Percentiles rank a stretch among this genome's conserved stretches.
phyloP scores from a whole-genome alignment of 2,888 invertebrate species.

The Caenorhabditis macrosperma region DNA sequence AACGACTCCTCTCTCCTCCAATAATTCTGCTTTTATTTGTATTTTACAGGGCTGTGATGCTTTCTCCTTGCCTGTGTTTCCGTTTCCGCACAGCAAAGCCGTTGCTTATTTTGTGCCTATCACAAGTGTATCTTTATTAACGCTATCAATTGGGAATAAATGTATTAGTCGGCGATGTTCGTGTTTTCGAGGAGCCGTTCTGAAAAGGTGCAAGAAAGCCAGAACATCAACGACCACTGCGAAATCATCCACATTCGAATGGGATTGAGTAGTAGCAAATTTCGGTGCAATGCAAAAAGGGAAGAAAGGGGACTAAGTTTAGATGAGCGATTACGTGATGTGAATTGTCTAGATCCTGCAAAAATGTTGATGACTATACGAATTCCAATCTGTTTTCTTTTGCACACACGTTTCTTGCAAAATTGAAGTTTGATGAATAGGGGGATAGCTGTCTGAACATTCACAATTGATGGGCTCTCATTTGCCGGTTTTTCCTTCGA shows the following conservation, averaged over 20 bases:
- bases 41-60: slow-evolving; percentile 40
- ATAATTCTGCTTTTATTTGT: not conserved
- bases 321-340: too few species aligned
- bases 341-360: slow-evolving; percentile 42
- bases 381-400: too few species aligned
- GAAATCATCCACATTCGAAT: not conserved
- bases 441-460: slow-evolving; percentile 5
- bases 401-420: too few species aligned
- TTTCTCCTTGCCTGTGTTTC: slow-evolving; percentile 17
- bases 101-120: slow-evolving; percentile 8
- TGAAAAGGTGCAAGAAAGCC: not conserved
- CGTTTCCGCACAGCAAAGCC: not conserved
- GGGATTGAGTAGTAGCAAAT: slow-evolving; percentile 34
- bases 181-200: too few species aligned
- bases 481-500: slow-evolving; percentile 71
- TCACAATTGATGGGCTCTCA: not conserved
- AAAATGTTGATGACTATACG: too few species aligned
- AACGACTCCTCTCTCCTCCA: too few species aligned
- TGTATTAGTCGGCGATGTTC: not conserved
- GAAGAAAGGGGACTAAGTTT: not conserved
- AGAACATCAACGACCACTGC: not conserved
- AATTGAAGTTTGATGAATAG: not conserved
- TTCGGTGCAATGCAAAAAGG: slow-evolving; percentile 21
- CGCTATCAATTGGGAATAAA: not conserved
- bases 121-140: not conserved